Evolutionary conservation across 2,113 vertebrate species (phyloP), one percentile per base, ranked within the genome.

Genomic region (Vidua macroura): DNA sequence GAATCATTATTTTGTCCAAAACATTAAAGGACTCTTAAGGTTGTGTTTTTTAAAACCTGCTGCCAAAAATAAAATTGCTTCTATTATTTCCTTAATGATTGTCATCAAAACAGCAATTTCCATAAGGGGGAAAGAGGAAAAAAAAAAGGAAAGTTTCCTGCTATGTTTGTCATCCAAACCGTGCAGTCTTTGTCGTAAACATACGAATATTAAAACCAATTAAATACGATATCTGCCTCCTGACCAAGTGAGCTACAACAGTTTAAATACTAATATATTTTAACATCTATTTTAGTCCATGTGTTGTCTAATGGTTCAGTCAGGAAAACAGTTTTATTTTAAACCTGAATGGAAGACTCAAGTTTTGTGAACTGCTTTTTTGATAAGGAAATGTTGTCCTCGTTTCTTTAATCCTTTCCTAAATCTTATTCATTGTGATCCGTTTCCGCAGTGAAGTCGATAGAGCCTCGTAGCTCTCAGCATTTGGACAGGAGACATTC

Each of bases 381-480:
- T 73, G 73, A 80, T 86, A 91, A 92, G 76, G 48, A 86, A 93
- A 74, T 52, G 46, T 51, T 60, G 53, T 89, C n/a, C n/a, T 76
- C 2, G 9, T 35, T 79, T 82, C 74, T 94, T 85, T 91, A 95
- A 92, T 94, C 81, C 81, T 73, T 80, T 62, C 76, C 56, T 68
- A 55, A 83, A 88, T 85, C 87, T 83, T 64, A 69, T 88, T 93
- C 85, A 44, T 66, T 90, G 48, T 74, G 87, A 78, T 70, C 90
- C 13, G 2, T 74, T 96, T 94, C 95, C 3, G 31, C 95, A 92
- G 78, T 70, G 81, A 92, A 93, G 92, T 95, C 94, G 2, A 95
- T 93, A 93, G 93, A 89, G 51, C 82, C 84, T 91, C 72, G 24
- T 87, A 90, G 90, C 82, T 95, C 95, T 93, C 85, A 77, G 82